Percentiles rank a stretch among this genome's conserved stretches.
Evolutionary conservation across 2,797 vertebrate genomes (phyloP).

Genomic region (Pachyuromys duprasi): DNA sequence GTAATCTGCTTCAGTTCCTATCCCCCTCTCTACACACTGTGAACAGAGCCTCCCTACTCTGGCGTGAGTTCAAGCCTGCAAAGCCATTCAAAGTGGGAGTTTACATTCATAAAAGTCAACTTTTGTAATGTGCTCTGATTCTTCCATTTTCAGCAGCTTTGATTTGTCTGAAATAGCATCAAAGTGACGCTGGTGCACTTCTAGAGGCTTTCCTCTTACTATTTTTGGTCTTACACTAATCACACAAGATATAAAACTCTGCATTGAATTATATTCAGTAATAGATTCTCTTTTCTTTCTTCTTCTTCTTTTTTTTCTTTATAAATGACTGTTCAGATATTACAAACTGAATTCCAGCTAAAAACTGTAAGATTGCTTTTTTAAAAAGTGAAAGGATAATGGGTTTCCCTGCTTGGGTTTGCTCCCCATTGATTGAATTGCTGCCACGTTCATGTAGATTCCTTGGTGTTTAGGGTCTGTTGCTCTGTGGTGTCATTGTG

Average conservation of each 20-base stretch:
- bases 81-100: not conserved
- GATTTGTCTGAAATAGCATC: not conserved
- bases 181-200: not conserved
- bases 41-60: not conserved
- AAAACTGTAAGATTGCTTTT: not conserved
- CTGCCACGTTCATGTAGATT: not conserved
- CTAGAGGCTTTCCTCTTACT: not conserved
- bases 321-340: constrained; percentile 10
- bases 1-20: not conserved
- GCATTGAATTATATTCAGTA: not conserved
- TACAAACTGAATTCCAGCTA: constrained; percentile 8
- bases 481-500: not conserved
- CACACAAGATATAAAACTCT: constrained; percentile 3
- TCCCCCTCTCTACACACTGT: not conserved
- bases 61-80: not conserved
- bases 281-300: not conserved
- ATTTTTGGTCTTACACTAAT: constrained; percentile 4
- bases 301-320: not conserved
- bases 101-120: not conserved
- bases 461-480: not conserved
- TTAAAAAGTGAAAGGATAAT: not conserved
- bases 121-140: not conserved
- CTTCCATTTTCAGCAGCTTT: not conserved
- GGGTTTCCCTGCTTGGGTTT: not conserved
- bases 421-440: not conserved